phyloP scores from a whole-genome alignment of 1,140 invertebrate genomes.

The Micrasema minimum region DNA sequence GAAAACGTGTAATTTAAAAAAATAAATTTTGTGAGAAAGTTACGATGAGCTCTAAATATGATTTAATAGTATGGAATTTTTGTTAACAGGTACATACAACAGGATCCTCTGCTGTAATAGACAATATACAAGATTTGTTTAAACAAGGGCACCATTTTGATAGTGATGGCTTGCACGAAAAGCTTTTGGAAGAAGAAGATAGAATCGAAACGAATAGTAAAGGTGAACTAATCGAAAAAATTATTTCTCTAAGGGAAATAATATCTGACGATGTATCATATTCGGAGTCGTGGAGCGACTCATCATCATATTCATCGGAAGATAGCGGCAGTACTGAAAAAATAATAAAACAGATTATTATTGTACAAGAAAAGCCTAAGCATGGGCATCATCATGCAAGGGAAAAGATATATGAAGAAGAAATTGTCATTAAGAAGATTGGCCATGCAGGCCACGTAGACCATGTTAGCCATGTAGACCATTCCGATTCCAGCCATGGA shows the following conservation, averaged over 20 bases:
- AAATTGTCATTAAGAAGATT: conserved; percentile 50
- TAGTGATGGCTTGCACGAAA: conserved; percentile 25
- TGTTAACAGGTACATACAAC: conserved; percentile 47
- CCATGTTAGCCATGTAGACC: neutral
- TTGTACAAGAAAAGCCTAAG: conserved; percentile 49
- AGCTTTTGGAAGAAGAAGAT: conserved; percentile 41
- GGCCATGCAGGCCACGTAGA: neutral
- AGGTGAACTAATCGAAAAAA: conserved; percentile 50
- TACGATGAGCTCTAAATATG: too few relatives aligned
- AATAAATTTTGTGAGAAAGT: too few relatives aligned
- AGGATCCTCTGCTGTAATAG: conserved; percentile 38
- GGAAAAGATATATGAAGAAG: conserved; percentile 52
- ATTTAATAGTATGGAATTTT: too few relatives aligned
- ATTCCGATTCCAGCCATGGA: conserved; percentile 18
- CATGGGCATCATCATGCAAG: conserved; percentile 49
- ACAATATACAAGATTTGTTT: conserved; percentile 45
- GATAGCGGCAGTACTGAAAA: conserved; percentile 49
- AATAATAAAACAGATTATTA: conserved; percentile 51
- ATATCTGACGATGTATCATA: conserved; percentile 43
- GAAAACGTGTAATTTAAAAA: too few relatives aligned
- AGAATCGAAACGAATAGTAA: conserved; percentile 47
- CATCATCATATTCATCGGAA: conserved; percentile 37
- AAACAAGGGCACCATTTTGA: conserved; percentile 37
- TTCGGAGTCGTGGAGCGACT: conserved; percentile 29
- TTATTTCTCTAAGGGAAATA: conserved; percentile 46